Evolutionary conservation across 2,113 vertebrate genomes (phyloP), one percentile per base, ranked within the genome.

Genomic region (Chloropsis hardwickii): DNA sequence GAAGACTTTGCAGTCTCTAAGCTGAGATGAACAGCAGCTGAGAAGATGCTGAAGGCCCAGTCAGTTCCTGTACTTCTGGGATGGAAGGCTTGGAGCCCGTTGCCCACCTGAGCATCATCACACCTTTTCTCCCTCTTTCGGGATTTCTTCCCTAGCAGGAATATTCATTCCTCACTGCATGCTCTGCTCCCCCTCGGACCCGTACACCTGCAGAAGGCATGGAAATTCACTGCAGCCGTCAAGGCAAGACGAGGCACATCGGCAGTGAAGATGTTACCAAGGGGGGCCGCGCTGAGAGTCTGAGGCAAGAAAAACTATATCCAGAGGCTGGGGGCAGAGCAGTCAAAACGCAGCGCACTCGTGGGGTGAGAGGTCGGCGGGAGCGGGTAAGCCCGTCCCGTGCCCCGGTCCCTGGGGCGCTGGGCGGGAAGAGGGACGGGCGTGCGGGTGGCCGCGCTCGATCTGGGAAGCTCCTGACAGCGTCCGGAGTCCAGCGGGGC

Each of bases 1-100:
- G 17, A 93, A 94, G 97, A 76, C 90, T 95, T 88, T 8, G 23
- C 72, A 91, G 88, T 92, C 77, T 54, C 88, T 81, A 91, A 83
- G 94, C 69, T 7, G 65, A 86, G 86, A 94, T 62, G 70, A 97
- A 81, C 8, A 11, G 88, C 62, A 58, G 85, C 37, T 1, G 2
- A 60, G 22, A 45, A 20, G 66, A 70, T 7, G n/a, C 51, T 7
- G 70, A 67, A 73, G 74, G 74, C 37, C 58, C 40, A 25, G 9
- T 25, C 5, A 2, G 42, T 11, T 21, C 6, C 39, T 2, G 12
- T 22, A 27, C 24, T 44, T 39, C 35, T 1, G 4, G 39, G 15
- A 45, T 5, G 28, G 73, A 64, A 37, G 58, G 14, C 19, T 58
- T 6, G 62, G 8, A 17, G 33, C 22, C 2, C 1, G 3, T 3